These are phyloP conservation scores for cattle (Bos taurus) DNA, from an alignment of 2,113 vertebrate species.

Conservation along the genomic window DNA sequence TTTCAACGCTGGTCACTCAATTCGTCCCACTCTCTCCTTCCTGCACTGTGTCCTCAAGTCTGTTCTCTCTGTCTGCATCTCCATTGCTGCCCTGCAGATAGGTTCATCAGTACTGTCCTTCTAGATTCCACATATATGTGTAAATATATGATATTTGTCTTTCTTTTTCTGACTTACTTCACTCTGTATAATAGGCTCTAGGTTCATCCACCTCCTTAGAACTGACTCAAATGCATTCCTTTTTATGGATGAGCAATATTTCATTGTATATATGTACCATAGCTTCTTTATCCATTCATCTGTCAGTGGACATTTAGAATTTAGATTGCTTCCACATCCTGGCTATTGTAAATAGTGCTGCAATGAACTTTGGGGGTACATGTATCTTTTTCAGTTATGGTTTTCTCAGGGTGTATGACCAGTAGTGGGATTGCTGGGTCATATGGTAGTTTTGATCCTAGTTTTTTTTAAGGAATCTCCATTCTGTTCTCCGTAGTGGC, in stretches of 20 bases:
- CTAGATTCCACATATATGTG: background rate
- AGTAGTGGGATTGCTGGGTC: background rate
- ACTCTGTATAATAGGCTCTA: background rate
- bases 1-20: background rate
- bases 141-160: background rate
- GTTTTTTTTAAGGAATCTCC: background rate
- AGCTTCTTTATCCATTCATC: background rate
- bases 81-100: background rate
- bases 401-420: background rate
- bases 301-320: background rate
- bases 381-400: background rate
- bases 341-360: background rate
- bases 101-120: background rate
- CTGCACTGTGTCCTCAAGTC: background rate
- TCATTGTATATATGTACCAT: background rate
- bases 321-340: background rate
- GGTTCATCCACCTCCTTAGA: background rate
- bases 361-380: background rate
- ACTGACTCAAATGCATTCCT: background rate
- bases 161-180: background rate
- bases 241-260: background rate
- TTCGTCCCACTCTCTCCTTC: background rate
- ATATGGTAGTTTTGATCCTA: background rate
- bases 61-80: background rate
- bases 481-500: background rate